Evolutionary conservation across 1,140 invertebrate species (phyloP).

Genomic region (Pygmarrhopalites habei): DNA sequence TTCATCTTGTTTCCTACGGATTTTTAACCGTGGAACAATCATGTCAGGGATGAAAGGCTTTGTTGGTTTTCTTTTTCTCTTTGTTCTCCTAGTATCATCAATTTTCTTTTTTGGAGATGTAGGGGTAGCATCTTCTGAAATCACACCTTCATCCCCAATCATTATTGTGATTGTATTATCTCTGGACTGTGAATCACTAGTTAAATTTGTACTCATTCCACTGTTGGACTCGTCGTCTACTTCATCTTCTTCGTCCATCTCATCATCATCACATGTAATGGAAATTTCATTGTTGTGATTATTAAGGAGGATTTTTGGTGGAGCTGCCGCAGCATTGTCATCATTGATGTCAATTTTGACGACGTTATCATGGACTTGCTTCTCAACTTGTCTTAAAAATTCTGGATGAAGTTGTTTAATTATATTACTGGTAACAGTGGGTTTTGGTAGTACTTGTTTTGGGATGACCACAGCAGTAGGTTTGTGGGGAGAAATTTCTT

Average conservation of each 20-base stretch:
- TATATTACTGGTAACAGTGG: not conserved
- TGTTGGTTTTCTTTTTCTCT: conserved; percentile 28
- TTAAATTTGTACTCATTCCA: not conserved
- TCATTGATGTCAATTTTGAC: conserved; percentile 2
- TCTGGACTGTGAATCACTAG: not conserved
- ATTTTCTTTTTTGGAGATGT: conserved; percentile 53
- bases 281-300: not conserved
- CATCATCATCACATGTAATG: not conserved
- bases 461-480: not conserved
- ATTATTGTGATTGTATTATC: conserved; percentile 26
- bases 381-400: conserved; percentile 5
- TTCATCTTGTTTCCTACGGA: conserved; percentile 7
- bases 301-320: not conserved
- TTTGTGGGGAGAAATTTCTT: not conserved
- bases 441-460: not conserved
- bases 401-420: not conserved
- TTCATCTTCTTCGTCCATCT: conserved; percentile 20
- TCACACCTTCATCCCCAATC: conserved; percentile 40
- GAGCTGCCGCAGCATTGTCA: no score
- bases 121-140: conserved; percentile 60
- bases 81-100: conserved; percentile 14
- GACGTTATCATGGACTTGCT: not conserved
- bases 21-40: conserved; percentile 11
- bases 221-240: conserved; percentile 10
- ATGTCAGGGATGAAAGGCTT: conserved; percentile 26